Conservation (phyloP, 1,140 invertebrate genomes). For the Mycetomoellerius zeteki region DNA sequence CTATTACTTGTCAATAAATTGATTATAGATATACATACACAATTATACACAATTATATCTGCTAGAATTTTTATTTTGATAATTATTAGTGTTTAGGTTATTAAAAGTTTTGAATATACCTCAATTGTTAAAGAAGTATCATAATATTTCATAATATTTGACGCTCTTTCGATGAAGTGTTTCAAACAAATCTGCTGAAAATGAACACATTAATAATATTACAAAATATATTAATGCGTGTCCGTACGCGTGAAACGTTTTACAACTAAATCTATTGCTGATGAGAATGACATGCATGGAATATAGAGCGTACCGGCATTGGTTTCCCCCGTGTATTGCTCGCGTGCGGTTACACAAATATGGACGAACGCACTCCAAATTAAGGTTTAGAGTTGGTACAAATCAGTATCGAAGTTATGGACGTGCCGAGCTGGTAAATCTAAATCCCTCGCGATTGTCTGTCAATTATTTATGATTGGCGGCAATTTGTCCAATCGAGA, state of each 20-base stretch:
- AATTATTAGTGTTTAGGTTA: not conserved
- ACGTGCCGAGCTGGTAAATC: constrained; percentile 71
- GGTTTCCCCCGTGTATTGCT: constrained; percentile 49
- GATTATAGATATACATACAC: not conserved
- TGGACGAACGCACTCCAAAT: constrained; percentile 66
- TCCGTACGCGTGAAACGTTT: constrained; percentile 34
- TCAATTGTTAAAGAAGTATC: not conserved
- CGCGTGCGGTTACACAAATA: constrained; percentile 43
- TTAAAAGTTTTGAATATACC: not conserved
- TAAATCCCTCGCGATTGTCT: constrained; percentile 81
- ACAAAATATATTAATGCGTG: constrained; percentile 52
- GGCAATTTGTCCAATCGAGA: constrained; percentile 80
- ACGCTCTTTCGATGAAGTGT: constrained; percentile 2
- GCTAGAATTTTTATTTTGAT: not conserved
- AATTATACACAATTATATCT: not conserved
- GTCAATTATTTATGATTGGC: constrained; percentile 85
- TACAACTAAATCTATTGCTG: constrained; percentile 62
- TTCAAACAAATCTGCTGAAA: constrained; percentile 29
- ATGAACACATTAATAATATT: constrained; percentile 51
- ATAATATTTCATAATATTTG: constrained; percentile 25
- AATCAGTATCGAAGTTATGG: constrained; percentile 74
- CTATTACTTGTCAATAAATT: not conserved
- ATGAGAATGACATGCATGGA: constrained; percentile 47
- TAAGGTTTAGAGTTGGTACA: constrained; percentile 59
- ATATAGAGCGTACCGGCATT: constrained; percentile 46